Evolutionary conservation across 2,797 vertebrate species (phyloP), one percentile per base, ranked within the genome.

Genomic region (Pangasius mekongensis): DNA sequence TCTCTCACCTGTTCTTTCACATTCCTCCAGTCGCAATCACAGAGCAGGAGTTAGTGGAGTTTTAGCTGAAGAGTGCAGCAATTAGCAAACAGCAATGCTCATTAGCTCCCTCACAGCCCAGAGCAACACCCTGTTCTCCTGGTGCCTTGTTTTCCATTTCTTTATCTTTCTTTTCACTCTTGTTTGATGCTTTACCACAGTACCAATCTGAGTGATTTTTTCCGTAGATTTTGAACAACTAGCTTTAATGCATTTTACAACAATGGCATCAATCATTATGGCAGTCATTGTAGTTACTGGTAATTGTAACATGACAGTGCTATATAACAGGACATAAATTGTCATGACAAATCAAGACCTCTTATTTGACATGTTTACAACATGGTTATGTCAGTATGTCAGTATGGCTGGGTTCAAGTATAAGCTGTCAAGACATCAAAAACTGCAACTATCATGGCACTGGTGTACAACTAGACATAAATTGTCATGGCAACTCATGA

Each of bases 1-100:
- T 90, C 89, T 91, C 89, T 90, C 91, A 92, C 91, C 89, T 93
- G 87, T 85, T 85, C 67, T 71, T 87, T 87, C 89, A 88, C 89
- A 84, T 92, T 87, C 84, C 86, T 85, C 67, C 85, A 88, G 89
- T 90, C 85, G 54, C 89, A 83, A 89, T 90, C 87, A 83, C 82
- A 85, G 30, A 82, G 78, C 88, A 80, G 82, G 81, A 89, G 62
- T 85, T 85, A 66, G 58, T 85, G 49, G 66, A 84, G 36, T 64
- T 82, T 90, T 83, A 69, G n/a, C 87, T 81, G 87, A 66, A 87
- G 30, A 56, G 58, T 87, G 69, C 27, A 39, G 86, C 83, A 89
- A 87, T 90, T 90, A 90, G 87, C 77, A 52, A 82, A 62, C 80
- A 69, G 80, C 83, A 77, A 64, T 30, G 73, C 74, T 89, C 84